These are phyloP conservation scores for Pachypanchax playfairii DNA, from an alignment of 2,113 vertebrate genomes.

Conservation along the genomic window DNA sequence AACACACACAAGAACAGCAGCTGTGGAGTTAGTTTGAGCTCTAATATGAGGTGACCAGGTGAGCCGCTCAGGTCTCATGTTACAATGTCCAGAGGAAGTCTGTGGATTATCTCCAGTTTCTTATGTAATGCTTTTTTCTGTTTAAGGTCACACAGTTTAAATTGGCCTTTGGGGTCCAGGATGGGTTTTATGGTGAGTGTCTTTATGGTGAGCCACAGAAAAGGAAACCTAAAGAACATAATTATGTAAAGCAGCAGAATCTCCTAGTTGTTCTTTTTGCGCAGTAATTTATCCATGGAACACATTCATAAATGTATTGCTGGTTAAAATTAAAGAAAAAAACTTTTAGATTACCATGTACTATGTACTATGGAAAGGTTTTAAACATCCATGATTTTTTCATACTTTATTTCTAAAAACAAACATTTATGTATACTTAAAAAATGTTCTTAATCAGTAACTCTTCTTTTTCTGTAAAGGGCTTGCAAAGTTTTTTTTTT, in stretches of 20 bases:
- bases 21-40: slow-evolving; percentile 3
- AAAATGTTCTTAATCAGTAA: too few relatives aligned
- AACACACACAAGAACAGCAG: slow-evolving; percentile 27
- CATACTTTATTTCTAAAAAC: too few relatives aligned
- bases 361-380: too few relatives aligned
- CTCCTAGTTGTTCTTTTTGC: too few relatives aligned
- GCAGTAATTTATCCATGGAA: too few relatives aligned
- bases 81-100: slow-evolving; percentile 49
- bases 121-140: slow-evolving; percentile 61
- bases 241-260: too few relatives aligned
- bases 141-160: slow-evolving; percentile 56
- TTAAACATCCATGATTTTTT: too few relatives aligned
- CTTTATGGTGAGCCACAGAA: slow-evolving; percentile 54
- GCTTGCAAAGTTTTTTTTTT: too few relatives aligned
- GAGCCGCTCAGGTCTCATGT: slow-evolving; percentile 30
- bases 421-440: too few relatives aligned
- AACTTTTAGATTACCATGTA: too few relatives aligned
- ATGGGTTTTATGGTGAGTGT: slow-evolving; percentile 52
- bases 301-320: background rate
- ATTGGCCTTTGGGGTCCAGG: slow-evolving; percentile 42
- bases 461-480: too few relatives aligned
- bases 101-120: slow-evolving; percentile 55
- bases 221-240: slow-evolving; percentile 2
- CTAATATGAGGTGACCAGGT: slow-evolving; percentile 34
- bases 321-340: too few relatives aligned